Base-by-base conservation (phyloP, 53 echinoderm and acorn worm genomes). In the Paracentrotus lividus region DNA sequence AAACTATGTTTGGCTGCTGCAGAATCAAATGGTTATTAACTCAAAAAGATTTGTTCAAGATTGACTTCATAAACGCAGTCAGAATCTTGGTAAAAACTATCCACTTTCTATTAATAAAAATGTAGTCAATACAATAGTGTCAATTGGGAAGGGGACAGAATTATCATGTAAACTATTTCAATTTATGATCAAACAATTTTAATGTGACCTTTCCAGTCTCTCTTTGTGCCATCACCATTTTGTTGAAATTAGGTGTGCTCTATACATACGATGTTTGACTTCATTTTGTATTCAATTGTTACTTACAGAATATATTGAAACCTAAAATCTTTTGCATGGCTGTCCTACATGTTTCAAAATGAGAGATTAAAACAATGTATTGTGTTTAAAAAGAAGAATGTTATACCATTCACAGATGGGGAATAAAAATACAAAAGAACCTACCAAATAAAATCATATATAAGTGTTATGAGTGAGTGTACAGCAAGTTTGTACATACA, bases 401-500 rank as follows among this genome's bases (percentile, higher is more conserved):
- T 81, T 45, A 10, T 49, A 12, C 33, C 81, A 81, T 81, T 10
- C 47, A 47, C 81, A 34, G 4, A 47, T 3, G 4, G n/a, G 72
- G 38, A 38, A 72, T 72, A 40, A 40, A 72, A 72, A 36, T 81
- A 49, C 81, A 47, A 13, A 15, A 47, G 44, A 27, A 81, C 47
- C 26, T 16, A 81, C 81, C 47, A n/a, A 81, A 81, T 81, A 44
- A 72, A 72, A 81, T 81, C 45, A n/a, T 81, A 81, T 81, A 47
- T 47, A 18, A 47, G 13, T 81, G n/a, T 47, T 81, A 12, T 10
- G 44, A 40, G 45, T 47, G 72, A 47, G 10, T 81, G 81, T 81
- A 81, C 81, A 81, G 81, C 47, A 47, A 81, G 44, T 81, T 81
- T 81, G 81, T 81, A 81, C 23, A 57, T 87, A 87, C 87, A 87